Conservation (phyloP, 2,113 vertebrate species). For the Alosa alosa region DNA sequence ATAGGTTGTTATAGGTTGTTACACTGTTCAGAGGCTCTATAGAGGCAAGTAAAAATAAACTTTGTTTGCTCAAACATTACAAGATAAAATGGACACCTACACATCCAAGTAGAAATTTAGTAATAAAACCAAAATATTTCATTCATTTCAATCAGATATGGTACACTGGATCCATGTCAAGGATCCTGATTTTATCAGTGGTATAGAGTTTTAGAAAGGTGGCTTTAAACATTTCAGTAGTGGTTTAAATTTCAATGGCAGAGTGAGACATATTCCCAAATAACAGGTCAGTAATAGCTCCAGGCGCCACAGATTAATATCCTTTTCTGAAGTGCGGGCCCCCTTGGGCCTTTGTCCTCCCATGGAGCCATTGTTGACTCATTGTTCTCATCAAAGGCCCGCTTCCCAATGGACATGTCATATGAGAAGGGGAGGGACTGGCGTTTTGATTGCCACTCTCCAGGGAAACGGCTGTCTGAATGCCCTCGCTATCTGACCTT, state of each 20-base stretch:
- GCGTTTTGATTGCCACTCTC: slow-evolving; percentile 62
- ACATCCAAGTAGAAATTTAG: not conserved
- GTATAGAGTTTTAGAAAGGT: not conserved
- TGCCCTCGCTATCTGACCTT: slow-evolving; percentile 29
- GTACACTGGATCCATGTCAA: not conserved
- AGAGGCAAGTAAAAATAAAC: not conserved
- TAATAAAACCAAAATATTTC: not conserved
- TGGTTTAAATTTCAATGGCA: not conserved
- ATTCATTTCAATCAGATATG: not conserved
- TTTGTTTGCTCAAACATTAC: not conserved
- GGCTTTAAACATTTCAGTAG: not conserved
- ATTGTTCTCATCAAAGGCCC: slow-evolving; percentile 56
- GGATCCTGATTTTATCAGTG: not conserved
- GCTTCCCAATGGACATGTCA: slow-evolving; percentile 55
- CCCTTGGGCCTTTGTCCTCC: slow-evolving; percentile 39
- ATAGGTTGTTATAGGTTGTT: not conserved
- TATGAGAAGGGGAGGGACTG: slow-evolving; percentile 56
- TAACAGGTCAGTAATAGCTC: not conserved
- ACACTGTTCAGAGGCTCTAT: not conserved
- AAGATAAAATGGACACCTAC: not conserved
- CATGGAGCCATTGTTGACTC: slow-evolving; percentile 63
- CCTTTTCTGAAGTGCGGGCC: slow-evolving; percentile 9
- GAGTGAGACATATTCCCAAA: not conserved
- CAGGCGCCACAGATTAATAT: not conserved
- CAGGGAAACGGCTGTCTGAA: slow-evolving; percentile 56